These are phyloP conservation scores for Notechis scutatus DNA, from an alignment of 2,113 vertebrate species.

Conservation along the genomic window DNA sequence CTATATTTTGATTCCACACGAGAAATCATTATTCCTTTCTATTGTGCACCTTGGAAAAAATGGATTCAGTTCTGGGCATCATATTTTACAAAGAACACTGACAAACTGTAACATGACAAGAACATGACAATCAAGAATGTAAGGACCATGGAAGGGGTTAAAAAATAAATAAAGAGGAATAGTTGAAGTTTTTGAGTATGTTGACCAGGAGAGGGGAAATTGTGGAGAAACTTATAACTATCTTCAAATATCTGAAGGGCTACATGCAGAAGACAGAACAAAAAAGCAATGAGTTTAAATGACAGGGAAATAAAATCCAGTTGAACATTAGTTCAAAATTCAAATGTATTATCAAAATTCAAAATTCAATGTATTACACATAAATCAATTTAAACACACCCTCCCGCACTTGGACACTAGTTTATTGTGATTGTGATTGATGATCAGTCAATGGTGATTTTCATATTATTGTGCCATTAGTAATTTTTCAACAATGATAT, in stretches of 20 bases:
- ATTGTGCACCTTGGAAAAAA: neutral
- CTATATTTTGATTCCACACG: too few species aligned
- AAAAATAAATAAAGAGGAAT: neutral
- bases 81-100: neutral
- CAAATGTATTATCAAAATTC: too few species aligned
- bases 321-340: neutral
- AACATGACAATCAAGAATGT: neutral
- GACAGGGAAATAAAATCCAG: neutral
- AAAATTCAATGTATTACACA: conserved; percentile 44
- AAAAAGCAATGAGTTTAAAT: neutral
- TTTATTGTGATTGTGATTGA: conserved; percentile 80
- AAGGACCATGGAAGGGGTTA: neutral
- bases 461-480: conserved; percentile 82
- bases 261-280: neutral
- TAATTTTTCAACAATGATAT: conserved; percentile 90
- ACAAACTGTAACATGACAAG: neutral
- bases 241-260: neutral
- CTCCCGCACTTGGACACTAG: conserved; percentile 53
- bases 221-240: neutral
- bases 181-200: neutral
- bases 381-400: conserved; percentile 69
- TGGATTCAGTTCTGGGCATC: neutral
- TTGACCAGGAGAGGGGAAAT: too few species aligned
- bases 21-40: neutral
- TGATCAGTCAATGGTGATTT: conserved; percentile 84